phyloP scores from a whole-genome alignment of 2,113 vertebrate genomes.

The Calidris pugnax region DNA sequence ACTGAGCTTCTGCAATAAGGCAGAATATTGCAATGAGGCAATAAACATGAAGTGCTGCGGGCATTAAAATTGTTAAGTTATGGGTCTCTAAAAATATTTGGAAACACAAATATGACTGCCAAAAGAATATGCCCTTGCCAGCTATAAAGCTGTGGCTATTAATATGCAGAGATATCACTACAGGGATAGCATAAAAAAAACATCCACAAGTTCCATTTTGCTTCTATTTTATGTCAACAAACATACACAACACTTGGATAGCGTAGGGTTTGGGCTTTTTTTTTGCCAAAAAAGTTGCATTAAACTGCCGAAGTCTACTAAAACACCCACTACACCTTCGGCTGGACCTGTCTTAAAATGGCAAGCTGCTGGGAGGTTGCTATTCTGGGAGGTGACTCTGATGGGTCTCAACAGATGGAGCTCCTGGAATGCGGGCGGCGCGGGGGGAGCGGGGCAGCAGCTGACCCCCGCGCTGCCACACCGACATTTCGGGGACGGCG shows the following conservation, averaged over 20 bases:
- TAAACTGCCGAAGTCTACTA: not conserved
- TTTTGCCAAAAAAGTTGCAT: not conserved
- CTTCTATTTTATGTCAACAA: not conserved
- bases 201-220: not conserved
- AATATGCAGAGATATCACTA: not conserved
- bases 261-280: not conserved
- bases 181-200: not conserved
- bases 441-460: slow-evolving; percentile 36
- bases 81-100: not conserved
- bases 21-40: not conserved
- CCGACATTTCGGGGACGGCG: slow-evolving; percentile 5
- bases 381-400: slow-evolving; percentile 91
- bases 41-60: not conserved
- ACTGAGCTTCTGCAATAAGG: not conserved
- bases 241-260: not conserved
- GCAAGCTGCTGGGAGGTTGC: slow-evolving; percentile 80
- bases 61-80: not conserved
- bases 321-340: slow-evolving; percentile 42
- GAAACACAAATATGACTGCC: not conserved
- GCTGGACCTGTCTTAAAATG: slow-evolving; percentile 90
- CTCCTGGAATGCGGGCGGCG: slow-evolving; percentile 77
- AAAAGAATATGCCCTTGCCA: not conserved
- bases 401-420: slow-evolving; percentile 92
- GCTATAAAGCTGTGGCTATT: not conserved
- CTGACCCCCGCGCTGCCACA: slow-evolving; percentile 68